Evolutionary conservation across 2,113 vertebrate genomes (phyloP).

Genomic region (Apaloderma vittatum): DNA sequence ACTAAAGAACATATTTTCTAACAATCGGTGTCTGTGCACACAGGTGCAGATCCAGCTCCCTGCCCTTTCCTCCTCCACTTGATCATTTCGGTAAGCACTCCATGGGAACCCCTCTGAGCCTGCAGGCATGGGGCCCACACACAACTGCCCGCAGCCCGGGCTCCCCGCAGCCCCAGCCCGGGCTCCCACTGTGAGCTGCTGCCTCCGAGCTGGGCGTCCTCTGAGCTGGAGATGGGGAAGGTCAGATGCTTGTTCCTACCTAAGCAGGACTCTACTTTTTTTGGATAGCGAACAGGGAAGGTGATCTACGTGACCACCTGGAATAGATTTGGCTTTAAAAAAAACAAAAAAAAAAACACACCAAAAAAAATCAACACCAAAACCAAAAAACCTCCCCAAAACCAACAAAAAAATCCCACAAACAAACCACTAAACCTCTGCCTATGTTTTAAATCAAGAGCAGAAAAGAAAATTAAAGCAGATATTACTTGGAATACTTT

Average conservation of each 20-base stretch:
- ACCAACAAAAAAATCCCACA: too few relatives aligned
- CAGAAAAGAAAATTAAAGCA: background rate
- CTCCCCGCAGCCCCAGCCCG: background rate
- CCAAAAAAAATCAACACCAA: background rate
- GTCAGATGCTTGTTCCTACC: background rate
- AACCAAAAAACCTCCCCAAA: background rate
- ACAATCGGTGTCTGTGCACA: rapidly evolving
- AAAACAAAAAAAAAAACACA: background rate
- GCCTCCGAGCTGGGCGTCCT: background rate
- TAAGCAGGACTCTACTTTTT: background rate
- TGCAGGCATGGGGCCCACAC: background rate
- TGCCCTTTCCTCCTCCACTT: background rate
- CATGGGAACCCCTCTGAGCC: background rate
- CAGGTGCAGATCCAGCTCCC: background rate
- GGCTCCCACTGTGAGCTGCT: background rate
- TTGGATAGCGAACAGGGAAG: background rate
- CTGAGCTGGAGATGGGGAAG: rapidly evolving
- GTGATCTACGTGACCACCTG: background rate
- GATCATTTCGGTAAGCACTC: background rate
- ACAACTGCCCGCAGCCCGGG: rapidly evolving
- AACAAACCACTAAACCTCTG: background rate
- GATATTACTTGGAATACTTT: background rate
- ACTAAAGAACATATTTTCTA: background rate
- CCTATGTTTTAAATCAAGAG: background rate
- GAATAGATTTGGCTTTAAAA: background rate